Percentiles rank a stretch among this genome's conserved stretches.
Evolutionary conservation across 2,113 vertebrate species (phyloP).

Genomic region (Cyanoderma ruficeps): DNA sequence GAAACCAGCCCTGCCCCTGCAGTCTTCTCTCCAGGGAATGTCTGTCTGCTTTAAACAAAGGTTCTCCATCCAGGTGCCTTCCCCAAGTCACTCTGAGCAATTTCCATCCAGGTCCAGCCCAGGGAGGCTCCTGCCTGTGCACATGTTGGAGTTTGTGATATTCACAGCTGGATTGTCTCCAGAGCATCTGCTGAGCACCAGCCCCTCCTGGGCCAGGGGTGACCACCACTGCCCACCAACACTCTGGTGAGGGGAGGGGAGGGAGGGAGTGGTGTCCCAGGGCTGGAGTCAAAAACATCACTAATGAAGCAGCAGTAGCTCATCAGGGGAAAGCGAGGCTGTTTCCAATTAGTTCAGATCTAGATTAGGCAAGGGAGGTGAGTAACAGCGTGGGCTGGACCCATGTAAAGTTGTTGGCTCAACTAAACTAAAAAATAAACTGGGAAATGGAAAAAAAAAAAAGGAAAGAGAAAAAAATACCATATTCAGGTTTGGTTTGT

Average conservation of each 20-base stretch:
- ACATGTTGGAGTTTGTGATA: not conserved
- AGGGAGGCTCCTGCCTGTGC: not conserved
- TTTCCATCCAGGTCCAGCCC: not conserved
- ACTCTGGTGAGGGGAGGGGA: not conserved
- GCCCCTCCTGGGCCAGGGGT: not conserved
- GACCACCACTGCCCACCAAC: not conserved
- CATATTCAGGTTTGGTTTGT: conserved; percentile 50
- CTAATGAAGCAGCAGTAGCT: conserved; percentile 40
- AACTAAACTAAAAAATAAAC: not conserved
- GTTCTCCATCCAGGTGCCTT: not conserved
- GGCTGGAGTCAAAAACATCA: not conserved
- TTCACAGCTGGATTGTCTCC: not conserved
- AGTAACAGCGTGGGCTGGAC: conserved; percentile 31
- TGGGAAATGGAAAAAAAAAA: not conserved
- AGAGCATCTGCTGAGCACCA: not conserved
- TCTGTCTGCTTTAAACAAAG: not conserved
- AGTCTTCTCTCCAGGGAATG: not conserved
- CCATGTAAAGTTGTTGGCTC: conserved; percentile 23
- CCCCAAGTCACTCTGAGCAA: not conserved
- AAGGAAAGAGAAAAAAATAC: not conserved
- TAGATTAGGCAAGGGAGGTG: conserved; percentile 61
- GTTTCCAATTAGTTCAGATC: conserved; percentile 34
- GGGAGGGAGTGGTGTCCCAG: not conserved
- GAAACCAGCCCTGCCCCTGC: not conserved
- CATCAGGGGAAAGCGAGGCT: conserved; percentile 19